Conservation (phyloP, 1,140 invertebrate genomes). For the Anadara kagoshimensis region DNA sequence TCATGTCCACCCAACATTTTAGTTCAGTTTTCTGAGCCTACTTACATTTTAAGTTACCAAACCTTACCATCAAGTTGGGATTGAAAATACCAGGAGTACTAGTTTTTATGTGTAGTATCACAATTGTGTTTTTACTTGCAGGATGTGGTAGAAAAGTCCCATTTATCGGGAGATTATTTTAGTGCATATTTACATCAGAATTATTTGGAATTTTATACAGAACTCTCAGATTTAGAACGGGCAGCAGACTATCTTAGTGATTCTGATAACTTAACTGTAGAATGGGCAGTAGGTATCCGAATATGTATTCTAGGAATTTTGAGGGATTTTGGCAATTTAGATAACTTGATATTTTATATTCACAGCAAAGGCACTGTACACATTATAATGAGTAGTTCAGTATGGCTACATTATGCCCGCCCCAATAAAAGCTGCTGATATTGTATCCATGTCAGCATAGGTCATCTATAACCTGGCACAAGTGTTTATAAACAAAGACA, state of each 20-base stretch:
- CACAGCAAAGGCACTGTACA: no score
- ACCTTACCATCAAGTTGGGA: not conserved
- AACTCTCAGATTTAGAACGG: constrained; percentile 62
- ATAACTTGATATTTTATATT: no score
- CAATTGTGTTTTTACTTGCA: constrained; percentile 26
- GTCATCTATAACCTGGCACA: no score
- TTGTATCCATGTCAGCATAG: no score
- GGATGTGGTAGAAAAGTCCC: constrained; percentile 68
- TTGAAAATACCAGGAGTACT: not conserved
- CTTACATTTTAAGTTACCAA: not conserved
- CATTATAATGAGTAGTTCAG: no score
- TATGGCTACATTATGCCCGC: no score
- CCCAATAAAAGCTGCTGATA: no score
- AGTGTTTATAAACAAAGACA: no score
- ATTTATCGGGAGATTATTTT: constrained; percentile 69
- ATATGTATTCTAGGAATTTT: no score
- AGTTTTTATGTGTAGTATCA: not conserved
- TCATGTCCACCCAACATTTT: no score
- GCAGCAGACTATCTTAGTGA: constrained; percentile 71
- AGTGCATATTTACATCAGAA: constrained; percentile 71
- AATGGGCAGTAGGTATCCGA: constrained; percentile 70
- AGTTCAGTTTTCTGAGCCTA: no score
- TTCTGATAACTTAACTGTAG: constrained; percentile 64
- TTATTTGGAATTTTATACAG: constrained; percentile 68
- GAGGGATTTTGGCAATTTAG: no score